These are phyloP conservation scores for Cheirogaleus major DNA, from an alignment of 2,797 vertebrate genomes.

Conservation along the genomic window DNA sequence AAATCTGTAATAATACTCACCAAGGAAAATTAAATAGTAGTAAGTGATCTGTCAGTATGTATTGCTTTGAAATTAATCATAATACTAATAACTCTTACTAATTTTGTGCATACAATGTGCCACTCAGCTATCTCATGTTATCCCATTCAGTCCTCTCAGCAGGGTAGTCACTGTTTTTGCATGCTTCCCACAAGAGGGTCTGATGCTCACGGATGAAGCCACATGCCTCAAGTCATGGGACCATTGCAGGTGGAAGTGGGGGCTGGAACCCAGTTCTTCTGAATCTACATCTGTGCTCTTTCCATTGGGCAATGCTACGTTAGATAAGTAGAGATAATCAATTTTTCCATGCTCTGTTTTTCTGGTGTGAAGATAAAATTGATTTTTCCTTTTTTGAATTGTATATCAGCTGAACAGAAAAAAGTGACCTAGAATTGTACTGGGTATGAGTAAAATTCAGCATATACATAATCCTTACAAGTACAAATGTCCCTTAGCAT, in stretches of 20 bases:
- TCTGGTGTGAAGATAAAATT: neutral
- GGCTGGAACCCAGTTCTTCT: neutral
- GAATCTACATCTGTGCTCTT: neutral
- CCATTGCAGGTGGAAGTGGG: neutral
- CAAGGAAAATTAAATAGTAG: neutral
- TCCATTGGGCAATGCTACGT: neutral
- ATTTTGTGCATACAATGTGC: neutral
- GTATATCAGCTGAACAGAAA: neutral
- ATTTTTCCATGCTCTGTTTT: neutral
- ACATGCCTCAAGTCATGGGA: neutral
- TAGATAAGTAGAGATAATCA: neutral
- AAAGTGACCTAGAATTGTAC: neutral
- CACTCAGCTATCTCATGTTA: neutral
- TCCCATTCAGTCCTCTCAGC: neutral
- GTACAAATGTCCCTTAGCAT: neutral
- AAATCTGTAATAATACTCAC: neutral
- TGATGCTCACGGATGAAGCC: neutral
- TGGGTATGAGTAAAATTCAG: neutral
- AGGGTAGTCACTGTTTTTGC: fast-evolving
- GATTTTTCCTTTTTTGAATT: neutral
- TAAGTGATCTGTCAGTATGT: too few relatives aligned
- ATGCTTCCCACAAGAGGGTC: neutral
- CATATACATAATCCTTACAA: fast-evolving
- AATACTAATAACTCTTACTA: neutral
- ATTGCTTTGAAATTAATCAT: neutral